Evolutionary conservation across 2,888 invertebrate genomes (phyloP).

Genomic region (Achlya flavicornis): DNA sequence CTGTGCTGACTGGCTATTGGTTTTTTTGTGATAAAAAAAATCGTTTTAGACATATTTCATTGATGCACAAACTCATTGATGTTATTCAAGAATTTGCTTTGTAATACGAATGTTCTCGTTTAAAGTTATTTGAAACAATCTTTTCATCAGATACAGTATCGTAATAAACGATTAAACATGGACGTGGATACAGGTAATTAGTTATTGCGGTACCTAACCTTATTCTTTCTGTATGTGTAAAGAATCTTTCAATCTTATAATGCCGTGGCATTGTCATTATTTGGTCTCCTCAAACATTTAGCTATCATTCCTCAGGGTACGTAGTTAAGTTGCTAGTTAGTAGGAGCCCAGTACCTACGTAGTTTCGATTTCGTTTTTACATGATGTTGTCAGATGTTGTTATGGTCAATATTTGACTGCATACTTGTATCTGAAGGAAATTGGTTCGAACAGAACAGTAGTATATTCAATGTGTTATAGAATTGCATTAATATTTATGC

Average conservation of each 20-base stretch:
- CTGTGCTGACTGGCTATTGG: no score
- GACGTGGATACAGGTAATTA: slow-evolving; percentile 70
- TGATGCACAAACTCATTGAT: no score
- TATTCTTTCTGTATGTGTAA: slow-evolving; percentile 22
- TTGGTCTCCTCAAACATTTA: not conserved
- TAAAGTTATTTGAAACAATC: not conserved
- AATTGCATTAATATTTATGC: not conserved
- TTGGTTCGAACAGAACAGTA: no score
- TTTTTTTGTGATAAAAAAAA: not conserved
- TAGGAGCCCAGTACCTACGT: no score
- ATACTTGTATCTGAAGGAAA: no score
- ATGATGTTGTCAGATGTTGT: no score
- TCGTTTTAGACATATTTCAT: no score
- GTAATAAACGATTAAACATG: slow-evolving; percentile 42
- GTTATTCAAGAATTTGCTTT: not conserved
- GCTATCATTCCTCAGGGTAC: no score
- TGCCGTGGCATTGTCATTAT: not conserved
- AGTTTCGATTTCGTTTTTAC: no score
- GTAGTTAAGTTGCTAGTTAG: no score
- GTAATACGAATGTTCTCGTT: not conserved
- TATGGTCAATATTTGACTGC: no score
- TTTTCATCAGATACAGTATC: not conserved
- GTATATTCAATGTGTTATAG: not conserved
- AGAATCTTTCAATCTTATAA: no score
- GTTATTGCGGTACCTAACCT: slow-evolving; percentile 40